Base-by-base conservation (phyloP, 2,797 vertebrate species). In the Platyrinchus mystaceus region DNA sequence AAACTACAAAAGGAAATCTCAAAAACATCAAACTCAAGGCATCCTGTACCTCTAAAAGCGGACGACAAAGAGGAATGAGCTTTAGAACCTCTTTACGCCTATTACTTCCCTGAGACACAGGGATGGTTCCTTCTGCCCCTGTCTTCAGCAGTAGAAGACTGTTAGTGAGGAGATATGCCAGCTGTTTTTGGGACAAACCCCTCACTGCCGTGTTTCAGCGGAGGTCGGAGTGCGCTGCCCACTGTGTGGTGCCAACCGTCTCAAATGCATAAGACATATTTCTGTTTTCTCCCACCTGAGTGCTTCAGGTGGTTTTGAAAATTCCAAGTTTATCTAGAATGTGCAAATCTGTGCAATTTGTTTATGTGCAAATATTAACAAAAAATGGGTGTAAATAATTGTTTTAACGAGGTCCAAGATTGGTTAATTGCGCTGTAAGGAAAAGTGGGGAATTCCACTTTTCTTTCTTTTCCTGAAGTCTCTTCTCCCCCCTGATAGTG, bases 191-290 rank as follows among this genome's bases (percentile, higher is more conserved):
- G 9, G 10, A 81, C 28, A 81, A 67, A 81, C 7, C 17, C 37
- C 49, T 34, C 0, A 0, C 24, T 36, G 68, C 18, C 0, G 0
- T 10, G 34, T 68, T 58, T 52, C 39, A 21, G 39, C 28, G 43
- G 52, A 55, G 28, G 39, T 9, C 34, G 55, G 53, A 10, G 30
- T 14, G 27, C 7, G 3, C 46, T 60, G 66, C 49, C 26, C 18
- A 30, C 46, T 37, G n/a, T 28, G 67, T 0, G 0, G 4, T 47
- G 46, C n/a, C 32, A 37, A 6, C 1, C 5, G 16, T 10, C 62
- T 43, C 56, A 47, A 70, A 81, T 4, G 4, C 11, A 7, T 7
- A 55, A 67, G 63, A 11, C 3, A 1, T 5, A 17, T 7, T 28
- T 9, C 43, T 66, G 10, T 26, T 47, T 67, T 58, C 41, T 74